Evolutionary conservation across 2,888 invertebrate genomes (phyloP).

Genomic region (Andrena hattorfiana): DNA sequence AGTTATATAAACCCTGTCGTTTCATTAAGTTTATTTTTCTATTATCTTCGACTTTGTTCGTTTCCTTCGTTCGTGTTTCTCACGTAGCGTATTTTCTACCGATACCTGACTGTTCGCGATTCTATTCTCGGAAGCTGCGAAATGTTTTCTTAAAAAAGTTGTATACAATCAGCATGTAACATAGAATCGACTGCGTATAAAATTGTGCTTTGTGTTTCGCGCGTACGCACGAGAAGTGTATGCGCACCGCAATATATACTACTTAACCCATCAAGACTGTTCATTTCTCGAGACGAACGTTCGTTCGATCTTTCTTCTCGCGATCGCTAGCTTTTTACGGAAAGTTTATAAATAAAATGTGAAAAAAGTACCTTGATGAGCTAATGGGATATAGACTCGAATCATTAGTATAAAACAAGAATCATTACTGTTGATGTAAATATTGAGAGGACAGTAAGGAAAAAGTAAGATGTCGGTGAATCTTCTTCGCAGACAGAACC

Average conservation of each 20-base stretch:
- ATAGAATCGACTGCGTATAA: constrained; percentile 33
- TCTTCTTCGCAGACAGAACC: constrained; percentile 25
- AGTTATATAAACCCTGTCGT: constrained; percentile 8
- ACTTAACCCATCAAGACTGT: constrained; percentile 20
- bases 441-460: constrained; percentile 49
- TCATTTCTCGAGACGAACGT: background rate
- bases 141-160: constrained; percentile 11
- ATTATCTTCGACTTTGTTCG: background rate
- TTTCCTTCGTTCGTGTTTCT: constrained; percentile 9
- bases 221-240: constrained; percentile 2
- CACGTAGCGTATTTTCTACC: background rate
- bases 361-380: constrained; percentile 29
- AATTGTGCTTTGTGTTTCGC: constrained; percentile 30
- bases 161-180: constrained; percentile 50
- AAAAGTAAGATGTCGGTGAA: constrained; percentile 18
- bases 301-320: background rate
- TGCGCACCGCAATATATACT: constrained; percentile 10
- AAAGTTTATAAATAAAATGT: constrained; percentile 8
- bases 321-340: background rate
- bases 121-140: no score
- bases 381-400: constrained; percentile 19
- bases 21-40: constrained; percentile 14
- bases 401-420: constrained; percentile 24
- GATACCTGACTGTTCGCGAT: background rate
- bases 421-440: constrained; percentile 53